Base-by-base conservation (phyloP, 2,797 vertebrate species). In the Scyliorhinus canicula region DNA sequence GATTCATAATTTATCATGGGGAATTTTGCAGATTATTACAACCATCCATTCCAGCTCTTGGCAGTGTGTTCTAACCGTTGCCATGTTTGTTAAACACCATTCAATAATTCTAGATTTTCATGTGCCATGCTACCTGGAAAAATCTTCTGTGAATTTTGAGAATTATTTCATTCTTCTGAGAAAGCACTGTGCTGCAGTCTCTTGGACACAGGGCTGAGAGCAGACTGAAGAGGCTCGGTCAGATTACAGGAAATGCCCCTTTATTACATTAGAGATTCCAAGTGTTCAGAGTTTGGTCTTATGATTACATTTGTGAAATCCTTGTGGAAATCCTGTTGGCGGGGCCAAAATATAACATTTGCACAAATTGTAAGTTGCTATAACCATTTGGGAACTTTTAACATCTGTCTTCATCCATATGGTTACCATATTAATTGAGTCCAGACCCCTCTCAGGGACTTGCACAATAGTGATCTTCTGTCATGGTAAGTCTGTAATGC, bases 261-360 rank as follows among this genome's bases (percentile, higher is more conserved):
- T 63, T 44, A 44, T 52, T 63, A 26, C 88, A 65, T 19, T 44
- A 91, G 57, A 8, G 88, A 44, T 57, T 65, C 52, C 86, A 90
- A 88, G 57, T 60, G 60, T 90, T n/a, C 52, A 47, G 40, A 82
- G 31, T 65, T 63, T 24, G 57, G n/a, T 65, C 88, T 91, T 63
- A n/a, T 44, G 35, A 91, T 91, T 91, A 63, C 63, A 63, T 91
- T 91, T 63, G 57, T 63, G 14, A 91, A 90, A 91, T 91, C 88
- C 88, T 44, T 44, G 24, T 63, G 88, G 57, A 91, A 90, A 90
- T 90, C 31, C 35, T 91, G 21, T 65, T 91, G 88, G 40, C 60
- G 26, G 79, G 21, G 79, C 79, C 44, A 47, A 47, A 63, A 12
- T 63, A n/a, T 21, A 63, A 65, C 57, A 24, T 91, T 91, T 91